phyloP scores from a whole-genome alignment of 2,888 invertebrate species.

The Geotrupes spiniger region DNA sequence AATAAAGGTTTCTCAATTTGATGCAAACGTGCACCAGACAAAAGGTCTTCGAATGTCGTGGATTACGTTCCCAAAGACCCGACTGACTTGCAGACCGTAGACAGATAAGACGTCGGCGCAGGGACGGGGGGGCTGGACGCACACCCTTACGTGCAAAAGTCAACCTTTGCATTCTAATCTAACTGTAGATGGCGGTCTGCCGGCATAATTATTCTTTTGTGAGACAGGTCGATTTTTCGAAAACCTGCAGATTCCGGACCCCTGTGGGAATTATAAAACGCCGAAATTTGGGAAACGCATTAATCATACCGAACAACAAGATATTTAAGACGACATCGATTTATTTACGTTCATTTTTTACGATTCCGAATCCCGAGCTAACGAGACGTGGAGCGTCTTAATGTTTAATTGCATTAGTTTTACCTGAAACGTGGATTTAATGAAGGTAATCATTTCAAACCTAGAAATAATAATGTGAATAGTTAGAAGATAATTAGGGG shows the following conservation, averaged over 20 bases:
- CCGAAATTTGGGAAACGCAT: constrained; percentile 32
- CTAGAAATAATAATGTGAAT: too few species aligned
- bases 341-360: constrained; percentile 4
- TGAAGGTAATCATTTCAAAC: too few species aligned
- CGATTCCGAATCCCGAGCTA: too few species aligned
- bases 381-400: too few species aligned
- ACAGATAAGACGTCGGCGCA: neutral
- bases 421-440: too few species aligned
- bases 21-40: neutral
- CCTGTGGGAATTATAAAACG: constrained; percentile 34
- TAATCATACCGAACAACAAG: constrained; percentile 36
- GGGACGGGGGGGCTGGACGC: constrained; percentile 3
- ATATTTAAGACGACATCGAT: constrained; percentile 25
- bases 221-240: constrained; percentile 32
- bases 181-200: constrained; percentile 32
- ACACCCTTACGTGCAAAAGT: constrained; percentile 32
- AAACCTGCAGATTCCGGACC: constrained; percentile 27
- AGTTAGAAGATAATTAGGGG: too few species aligned
- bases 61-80: constrained; percentile 23
- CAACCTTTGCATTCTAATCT: constrained; percentile 31
- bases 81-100: constrained; percentile 1
- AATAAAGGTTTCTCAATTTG: constrained; percentile 28
- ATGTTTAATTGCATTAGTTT: too few species aligned
- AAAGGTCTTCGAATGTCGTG: constrained; percentile 11
- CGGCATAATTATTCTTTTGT: constrained; percentile 35